Evolutionary conservation across 2,797 vertebrate genomes (phyloP).

Genomic region (Neosilurus hyrtlii): DNA sequence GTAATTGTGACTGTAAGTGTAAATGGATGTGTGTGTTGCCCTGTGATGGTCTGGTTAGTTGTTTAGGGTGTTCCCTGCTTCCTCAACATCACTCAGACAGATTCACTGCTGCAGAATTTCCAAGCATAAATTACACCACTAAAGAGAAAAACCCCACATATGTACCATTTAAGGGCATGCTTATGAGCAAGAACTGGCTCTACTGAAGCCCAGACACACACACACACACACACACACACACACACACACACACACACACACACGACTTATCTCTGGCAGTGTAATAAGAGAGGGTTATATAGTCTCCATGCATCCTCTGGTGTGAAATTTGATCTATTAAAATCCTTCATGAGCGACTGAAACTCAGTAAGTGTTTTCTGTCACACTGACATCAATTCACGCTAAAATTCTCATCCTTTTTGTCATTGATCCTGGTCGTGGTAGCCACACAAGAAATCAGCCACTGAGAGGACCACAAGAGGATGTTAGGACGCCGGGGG

Average conservation of each 20-base stretch:
- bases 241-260: background rate
- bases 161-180: background rate
- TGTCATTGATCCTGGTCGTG: background rate
- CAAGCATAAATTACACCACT: background rate
- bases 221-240: constrained; percentile 4
- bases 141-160: background rate
- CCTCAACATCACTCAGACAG: background rate
- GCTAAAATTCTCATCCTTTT: background rate
- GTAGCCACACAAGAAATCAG: background rate
- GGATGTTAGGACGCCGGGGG: background rate
- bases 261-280: background rate
- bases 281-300: background rate
- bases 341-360: background rate
- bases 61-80: background rate
- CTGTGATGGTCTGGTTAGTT: too few relatives aligned
- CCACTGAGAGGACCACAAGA: background rate
- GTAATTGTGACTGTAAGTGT: too few relatives aligned
- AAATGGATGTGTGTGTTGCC: too few relatives aligned
- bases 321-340: constrained; percentile 5
- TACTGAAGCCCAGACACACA: background rate
- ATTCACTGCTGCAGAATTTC: background rate
- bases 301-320: background rate
- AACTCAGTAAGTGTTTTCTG: background rate
- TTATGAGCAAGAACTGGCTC: too few relatives aligned
- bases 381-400: background rate